Evolutionary conservation across 2,113 vertebrate genomes (phyloP).

Genomic region (Arizona elegans): DNA sequence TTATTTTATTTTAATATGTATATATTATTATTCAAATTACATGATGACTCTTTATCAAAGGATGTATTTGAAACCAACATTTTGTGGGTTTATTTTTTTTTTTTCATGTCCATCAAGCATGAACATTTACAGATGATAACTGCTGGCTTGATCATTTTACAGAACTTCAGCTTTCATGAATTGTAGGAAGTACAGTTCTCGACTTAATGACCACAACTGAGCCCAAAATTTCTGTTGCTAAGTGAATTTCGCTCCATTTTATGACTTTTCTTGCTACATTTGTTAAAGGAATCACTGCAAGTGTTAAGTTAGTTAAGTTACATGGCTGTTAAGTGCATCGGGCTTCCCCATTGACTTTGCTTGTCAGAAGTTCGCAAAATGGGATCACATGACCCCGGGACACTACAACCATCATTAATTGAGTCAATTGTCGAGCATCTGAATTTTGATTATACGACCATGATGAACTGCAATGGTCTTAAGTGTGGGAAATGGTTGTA

Average conservation of each 20-base stretch:
- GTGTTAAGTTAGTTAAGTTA: too few species aligned
- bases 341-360: background rate
- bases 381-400: background rate
- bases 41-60: too few species aligned
- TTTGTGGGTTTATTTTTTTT: too few species aligned
- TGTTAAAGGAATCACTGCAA: background rate
- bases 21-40: too few species aligned
- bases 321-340: background rate
- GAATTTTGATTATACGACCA: too few species aligned
- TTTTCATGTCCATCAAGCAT: too few species aligned
- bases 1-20: too few species aligned
- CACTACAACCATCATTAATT: background rate
- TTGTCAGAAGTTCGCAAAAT: background rate
- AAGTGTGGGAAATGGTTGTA: background rate
- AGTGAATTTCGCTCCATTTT: background rate
- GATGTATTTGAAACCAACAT: too few species aligned
- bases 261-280: background rate
- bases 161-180: background rate
- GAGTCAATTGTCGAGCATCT: too few species aligned
- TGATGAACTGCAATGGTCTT: background rate
- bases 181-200: too few species aligned
- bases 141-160: background rate
- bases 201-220: background rate
- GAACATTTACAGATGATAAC: background rate
- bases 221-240: background rate